Conservation (phyloP, 2,113 vertebrate species). For the Clinocottus analis region DNA sequence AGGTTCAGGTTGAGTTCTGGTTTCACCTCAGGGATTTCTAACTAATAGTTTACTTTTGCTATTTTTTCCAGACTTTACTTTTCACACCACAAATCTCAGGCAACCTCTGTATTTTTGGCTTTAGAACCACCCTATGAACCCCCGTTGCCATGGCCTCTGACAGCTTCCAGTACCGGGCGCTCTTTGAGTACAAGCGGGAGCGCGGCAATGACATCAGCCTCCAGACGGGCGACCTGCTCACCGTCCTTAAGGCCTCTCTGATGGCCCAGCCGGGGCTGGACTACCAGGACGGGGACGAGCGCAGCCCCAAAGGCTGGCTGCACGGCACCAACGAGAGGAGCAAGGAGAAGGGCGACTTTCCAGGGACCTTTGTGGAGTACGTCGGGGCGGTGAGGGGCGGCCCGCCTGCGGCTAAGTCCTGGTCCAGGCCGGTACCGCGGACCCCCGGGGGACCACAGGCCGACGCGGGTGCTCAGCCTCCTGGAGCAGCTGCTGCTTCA, state of each 20-base stretch:
- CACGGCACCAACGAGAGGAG: slow-evolving; percentile 86
- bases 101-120: neutral
- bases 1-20: slow-evolving; percentile 5
- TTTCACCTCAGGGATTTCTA: slow-evolving; percentile 51
- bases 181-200: slow-evolving; percentile 86
- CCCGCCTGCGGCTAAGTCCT: slow-evolving; percentile 68
- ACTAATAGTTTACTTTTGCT: neutral
- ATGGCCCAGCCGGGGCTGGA: slow-evolving; percentile 63
- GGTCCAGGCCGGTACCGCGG: slow-evolving; percentile 79
- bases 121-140: slow-evolving; percentile 33
- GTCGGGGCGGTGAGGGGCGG: slow-evolving; percentile 74
- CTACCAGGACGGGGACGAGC: slow-evolving; percentile 84
- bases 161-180: slow-evolving; percentile 85
- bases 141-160: slow-evolving; percentile 81
- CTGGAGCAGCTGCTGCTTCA: slow-evolving; percentile 63
- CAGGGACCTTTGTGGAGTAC: slow-evolving; percentile 88
- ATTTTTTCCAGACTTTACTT: neutral
- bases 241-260: slow-evolving; percentile 77
- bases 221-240: slow-evolving; percentile 84
- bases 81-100: slow-evolving; percentile 32
- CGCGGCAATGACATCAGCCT: slow-evolving; percentile 85
- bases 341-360: slow-evolving; percentile 87
- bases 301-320: slow-evolving; percentile 84
- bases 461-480: slow-evolving; percentile 4
- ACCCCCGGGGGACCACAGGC: slow-evolving; percentile 59